These are phyloP conservation scores for Tragelaphus strepsiceros DNA, from an alignment of 2,113 vertebrate species.

Conservation along the genomic window DNA sequence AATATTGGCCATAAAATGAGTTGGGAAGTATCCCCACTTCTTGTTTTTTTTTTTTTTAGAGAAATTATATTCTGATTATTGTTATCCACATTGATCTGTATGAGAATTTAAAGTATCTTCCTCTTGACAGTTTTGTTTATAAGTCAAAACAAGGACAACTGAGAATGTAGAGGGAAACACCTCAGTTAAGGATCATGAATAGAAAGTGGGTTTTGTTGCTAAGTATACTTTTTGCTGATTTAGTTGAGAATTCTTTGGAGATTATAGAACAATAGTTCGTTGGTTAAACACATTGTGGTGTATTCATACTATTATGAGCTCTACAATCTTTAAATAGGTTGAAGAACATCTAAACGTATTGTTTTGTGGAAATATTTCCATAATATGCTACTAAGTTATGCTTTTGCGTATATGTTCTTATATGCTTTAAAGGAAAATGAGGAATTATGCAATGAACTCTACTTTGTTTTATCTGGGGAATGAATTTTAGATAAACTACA, in stretches of 20 bases:
- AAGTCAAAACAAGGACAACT: neutral
- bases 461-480: neutral
- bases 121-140: neutral
- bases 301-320: neutral
- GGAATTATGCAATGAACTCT: neutral
- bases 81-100: neutral
- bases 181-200: neutral
- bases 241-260: neutral
- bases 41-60: neutral
- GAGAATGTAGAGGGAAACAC: neutral
- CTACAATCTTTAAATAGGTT: neutral
- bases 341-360: neutral
- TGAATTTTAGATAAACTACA: neutral
- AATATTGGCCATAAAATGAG: neutral
- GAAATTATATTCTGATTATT: neutral
- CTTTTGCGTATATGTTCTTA: neutral
- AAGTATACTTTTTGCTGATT: neutral
- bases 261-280: neutral
- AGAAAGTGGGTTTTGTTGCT: neutral
- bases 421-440: neutral
- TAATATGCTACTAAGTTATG: neutral
- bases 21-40: neutral
- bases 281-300: neutral
- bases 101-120: neutral
- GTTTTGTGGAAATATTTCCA: neutral